Percentiles rank a stretch among this genome's conserved stretches.
Conservation (phyloP, 2,888 invertebrate species). For the Bombylius major region DNA sequence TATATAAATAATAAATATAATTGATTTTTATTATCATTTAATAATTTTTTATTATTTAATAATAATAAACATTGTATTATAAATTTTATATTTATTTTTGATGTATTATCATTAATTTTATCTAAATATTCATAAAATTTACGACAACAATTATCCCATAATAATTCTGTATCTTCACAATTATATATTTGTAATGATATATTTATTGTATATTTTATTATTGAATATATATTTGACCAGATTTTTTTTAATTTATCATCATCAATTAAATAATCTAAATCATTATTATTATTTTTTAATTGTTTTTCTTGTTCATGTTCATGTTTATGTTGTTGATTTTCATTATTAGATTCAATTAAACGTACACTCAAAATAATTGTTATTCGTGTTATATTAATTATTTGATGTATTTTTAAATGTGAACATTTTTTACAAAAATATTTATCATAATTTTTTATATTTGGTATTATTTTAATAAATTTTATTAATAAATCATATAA, state of each 20-base stretch:
- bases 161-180: neutral
- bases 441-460: neutral
- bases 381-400: neutral
- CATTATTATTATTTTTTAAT: neutral
- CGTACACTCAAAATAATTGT: neutral
- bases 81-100: too few species aligned
- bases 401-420: neutral
- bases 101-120: neutral
- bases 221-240: neutral
- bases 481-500: neutral
- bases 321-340: neutral
- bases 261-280: neutral
- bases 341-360: neutral
- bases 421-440: neutral
- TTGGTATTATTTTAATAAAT: constrained; percentile 1
- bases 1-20: too few species aligned
- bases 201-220: neutral
- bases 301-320: too few species aligned
- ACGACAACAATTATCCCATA: neutral
- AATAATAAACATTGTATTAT: too few species aligned
- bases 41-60: too few species aligned
- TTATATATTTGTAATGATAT: neutral
- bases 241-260: neutral
- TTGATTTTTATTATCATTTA: too few species aligned
- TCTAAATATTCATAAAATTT: neutral